Base-by-base conservation (phyloP, 1,140 invertebrate genomes). In the Telenomus remus region DNA sequence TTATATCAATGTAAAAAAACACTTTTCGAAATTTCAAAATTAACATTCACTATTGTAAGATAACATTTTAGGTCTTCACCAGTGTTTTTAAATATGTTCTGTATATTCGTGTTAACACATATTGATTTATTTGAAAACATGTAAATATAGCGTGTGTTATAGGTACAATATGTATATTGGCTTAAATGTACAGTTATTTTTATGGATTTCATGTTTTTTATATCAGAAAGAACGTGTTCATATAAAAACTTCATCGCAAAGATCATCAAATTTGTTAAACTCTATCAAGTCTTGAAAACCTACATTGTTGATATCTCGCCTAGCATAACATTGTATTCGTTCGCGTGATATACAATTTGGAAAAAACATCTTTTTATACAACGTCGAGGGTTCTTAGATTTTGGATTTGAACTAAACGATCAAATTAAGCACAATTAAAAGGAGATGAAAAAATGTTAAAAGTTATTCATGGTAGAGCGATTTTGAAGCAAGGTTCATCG, bases 401-500 rank as follows among this genome's bases (percentile, higher is more conserved):
- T 56, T 35, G 46, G 15, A 66, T 66, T 50, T 37, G 16, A 12
- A 34, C 37, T 51, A 37, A n/a, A 51, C 12, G 37, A 60, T 65
- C 33, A 7, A 48, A 54, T 60, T 49, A 34, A 54, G 43, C 44
- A 55, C 37, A 49, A 50, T 48, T 70, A 60, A 5, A 13, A 53
- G 54, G 47, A 51, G 11, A 37, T 0, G 3, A 53, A 63, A 63
- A 64, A 64, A 64, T 4, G 12, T 53, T 65, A 51, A 9, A 53
- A 63, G 50, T 13, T 60, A 78, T 80, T 82, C 69, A 44, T 69
- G 61, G 43, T 70, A 64, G 53, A 53, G 50, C 13, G 43, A 65
- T 63, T 61, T 79, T 73, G 75, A 79, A 65, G 73, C 49, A 60
- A 65, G 51, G 51, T 81, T 81, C 81, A 84, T 77, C 73, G 64